These are phyloP conservation scores for Cerceris ruficornis DNA, from an alignment of 2,888 invertebrate species.

Conservation along the genomic window DNA sequence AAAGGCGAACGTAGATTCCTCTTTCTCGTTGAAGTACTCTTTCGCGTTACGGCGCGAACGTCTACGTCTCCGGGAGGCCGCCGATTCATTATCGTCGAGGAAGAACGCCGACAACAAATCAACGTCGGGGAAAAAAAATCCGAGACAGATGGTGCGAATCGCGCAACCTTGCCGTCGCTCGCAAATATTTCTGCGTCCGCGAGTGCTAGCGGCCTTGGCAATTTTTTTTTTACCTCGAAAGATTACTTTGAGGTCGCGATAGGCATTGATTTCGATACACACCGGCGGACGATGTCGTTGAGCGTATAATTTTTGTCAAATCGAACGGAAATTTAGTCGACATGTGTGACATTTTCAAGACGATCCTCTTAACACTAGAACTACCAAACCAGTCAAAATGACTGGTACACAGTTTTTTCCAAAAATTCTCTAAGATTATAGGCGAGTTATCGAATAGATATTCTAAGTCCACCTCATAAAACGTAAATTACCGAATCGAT, in stretches of 20 bases:
- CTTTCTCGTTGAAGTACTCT: too few species aligned
- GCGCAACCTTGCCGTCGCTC: background rate
- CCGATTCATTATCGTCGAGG: background rate
- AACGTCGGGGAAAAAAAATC: background rate
- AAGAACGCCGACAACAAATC: slow-evolving; percentile 3
- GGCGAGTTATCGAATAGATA: too few species aligned
- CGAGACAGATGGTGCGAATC: background rate
- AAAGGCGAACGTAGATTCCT: too few species aligned
- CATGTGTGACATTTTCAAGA: too few species aligned
- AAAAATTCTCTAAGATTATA: too few species aligned
- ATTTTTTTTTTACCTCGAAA: background rate
- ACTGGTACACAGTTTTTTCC: too few species aligned
- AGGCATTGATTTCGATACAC: background rate
- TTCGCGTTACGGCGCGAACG: too few species aligned
- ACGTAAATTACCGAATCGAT: too few species aligned
- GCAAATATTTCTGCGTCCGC: background rate
- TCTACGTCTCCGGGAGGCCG: too few species aligned
- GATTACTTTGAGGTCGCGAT: background rate
- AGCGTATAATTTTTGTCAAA: background rate
- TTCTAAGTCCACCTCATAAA: too few species aligned
- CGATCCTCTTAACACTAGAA: too few species aligned
- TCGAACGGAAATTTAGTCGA: background rate
- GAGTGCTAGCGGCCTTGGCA: background rate
- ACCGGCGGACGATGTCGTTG: background rate
- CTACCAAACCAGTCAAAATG: too few species aligned